Conservation (phyloP, 2,888 invertebrate genomes). For the Stenodema calcarata region DNA sequence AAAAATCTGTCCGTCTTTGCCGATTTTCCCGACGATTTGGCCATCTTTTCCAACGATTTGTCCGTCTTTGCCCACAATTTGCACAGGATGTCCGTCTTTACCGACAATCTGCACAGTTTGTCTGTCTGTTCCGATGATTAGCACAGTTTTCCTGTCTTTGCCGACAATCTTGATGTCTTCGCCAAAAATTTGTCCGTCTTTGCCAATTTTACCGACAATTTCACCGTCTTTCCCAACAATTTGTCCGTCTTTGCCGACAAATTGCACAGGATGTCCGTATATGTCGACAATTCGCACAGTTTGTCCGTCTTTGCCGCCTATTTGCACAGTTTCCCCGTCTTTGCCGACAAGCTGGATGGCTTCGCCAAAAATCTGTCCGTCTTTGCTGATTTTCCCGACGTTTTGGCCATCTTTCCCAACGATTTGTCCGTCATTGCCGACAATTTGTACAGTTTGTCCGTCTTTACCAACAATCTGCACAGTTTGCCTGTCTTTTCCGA, state of each 20-base stretch:
- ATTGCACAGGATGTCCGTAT: no score
- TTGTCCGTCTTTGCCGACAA: no score
- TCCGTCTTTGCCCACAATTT: background rate
- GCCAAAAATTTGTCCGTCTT: background rate
- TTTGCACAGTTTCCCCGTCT: no score
- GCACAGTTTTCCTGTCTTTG: background rate
- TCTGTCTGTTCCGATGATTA: background rate
- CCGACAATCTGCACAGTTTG: no score
- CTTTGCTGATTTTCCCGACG: background rate
- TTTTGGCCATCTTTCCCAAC: background rate
- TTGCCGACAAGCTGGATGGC: background rate
- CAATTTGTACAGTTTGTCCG: background rate
- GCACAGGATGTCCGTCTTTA: background rate
- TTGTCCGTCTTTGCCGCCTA: no score
- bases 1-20: background rate
- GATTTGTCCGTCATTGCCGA: background rate
- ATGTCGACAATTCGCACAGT: no score
- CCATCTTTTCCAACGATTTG: background rate
- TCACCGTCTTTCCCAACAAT: background rate
- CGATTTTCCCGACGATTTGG: background rate
- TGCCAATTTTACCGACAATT: no score
- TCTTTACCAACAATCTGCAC: no score
- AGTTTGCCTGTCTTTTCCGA: background rate
- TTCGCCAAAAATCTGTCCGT: background rate
- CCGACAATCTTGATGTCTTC: background rate